Percentiles rank a stretch among this genome's conserved stretches.
Conservation (phyloP, 2,113 vertebrate genomes). For the Albula goreensis region DNA sequence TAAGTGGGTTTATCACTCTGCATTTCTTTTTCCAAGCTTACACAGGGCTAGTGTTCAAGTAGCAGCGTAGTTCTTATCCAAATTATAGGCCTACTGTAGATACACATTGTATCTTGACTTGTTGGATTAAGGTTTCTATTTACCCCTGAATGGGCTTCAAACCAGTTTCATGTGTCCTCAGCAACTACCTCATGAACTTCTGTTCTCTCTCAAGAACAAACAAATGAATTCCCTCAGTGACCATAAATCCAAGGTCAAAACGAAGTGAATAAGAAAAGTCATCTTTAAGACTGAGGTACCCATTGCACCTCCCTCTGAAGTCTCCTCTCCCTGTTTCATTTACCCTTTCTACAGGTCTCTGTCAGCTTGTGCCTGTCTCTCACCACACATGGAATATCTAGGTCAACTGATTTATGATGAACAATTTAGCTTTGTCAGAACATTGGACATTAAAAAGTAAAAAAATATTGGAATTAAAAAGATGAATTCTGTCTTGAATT, state of each 20-base stretch:
- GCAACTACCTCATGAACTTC: too few species aligned
- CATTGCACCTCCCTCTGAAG: not conserved
- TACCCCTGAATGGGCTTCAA: not conserved
- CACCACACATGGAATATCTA: not conserved
- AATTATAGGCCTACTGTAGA: too few species aligned
- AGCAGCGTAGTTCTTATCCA: too few species aligned
- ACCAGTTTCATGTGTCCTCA: too few species aligned
- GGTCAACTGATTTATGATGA: not conserved
- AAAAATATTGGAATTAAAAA: not conserved
- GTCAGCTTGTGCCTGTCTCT: not conserved
- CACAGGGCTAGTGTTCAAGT: too few species aligned
- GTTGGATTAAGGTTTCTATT: not conserved
- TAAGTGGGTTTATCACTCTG: too few species aligned
- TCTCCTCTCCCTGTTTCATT: not conserved
- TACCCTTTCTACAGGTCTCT: not conserved
- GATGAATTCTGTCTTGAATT: not conserved
- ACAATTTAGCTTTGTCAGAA: not conserved
- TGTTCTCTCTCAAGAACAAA: too few species aligned
- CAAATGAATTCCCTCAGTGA: too few species aligned
- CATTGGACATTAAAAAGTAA: not conserved
- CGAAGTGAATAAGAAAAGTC: not conserved
- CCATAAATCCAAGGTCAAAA: too few species aligned
- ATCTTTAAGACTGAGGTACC: not conserved
- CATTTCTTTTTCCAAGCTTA: too few species aligned
- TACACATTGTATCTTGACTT: not conserved